Conservation (phyloP, 2,888 invertebrate species). For the Heliconius hortense region DNA sequence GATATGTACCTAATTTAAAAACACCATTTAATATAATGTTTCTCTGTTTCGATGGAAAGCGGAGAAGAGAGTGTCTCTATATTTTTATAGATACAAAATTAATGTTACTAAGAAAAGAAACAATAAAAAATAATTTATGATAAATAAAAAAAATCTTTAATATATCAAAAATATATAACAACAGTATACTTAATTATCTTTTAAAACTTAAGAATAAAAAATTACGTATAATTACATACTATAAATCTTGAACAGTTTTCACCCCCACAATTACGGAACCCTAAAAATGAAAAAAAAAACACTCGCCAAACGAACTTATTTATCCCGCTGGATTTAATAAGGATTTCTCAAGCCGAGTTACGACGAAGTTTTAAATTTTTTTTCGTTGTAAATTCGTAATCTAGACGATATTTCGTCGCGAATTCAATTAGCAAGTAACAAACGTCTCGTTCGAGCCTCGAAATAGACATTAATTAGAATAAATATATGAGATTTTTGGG, state of each 20-base stretch:
- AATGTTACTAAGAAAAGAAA: no score
- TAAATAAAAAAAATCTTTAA: no score
- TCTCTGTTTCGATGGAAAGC: no score
- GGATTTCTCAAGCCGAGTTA: conserved; percentile 77
- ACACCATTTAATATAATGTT: no score
- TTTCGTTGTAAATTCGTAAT: conserved; percentile 61
- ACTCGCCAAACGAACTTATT: conserved; percentile 79
- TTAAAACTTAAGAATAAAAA: no score
- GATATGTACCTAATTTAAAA: no score
- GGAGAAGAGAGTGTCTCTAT: no score
- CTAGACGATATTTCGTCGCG: conserved; percentile 65
- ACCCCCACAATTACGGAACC: conserved; percentile 27
- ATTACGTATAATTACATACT: not conserved
- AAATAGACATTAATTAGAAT: conserved; percentile 33
- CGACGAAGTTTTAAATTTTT: conserved; percentile 63
- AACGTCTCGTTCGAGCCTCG: conserved; percentile 58
- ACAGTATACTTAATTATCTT: no score
- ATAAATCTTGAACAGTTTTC: not conserved
- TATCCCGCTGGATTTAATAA: conserved; percentile 78
- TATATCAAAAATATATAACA: no score
- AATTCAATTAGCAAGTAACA: conserved; percentile 74
- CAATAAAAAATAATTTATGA: no score
- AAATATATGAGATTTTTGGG: conserved; percentile 1
- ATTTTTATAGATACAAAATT: no score
- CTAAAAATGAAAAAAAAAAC: conserved; percentile 46